Base-by-base conservation (phyloP, 2,113 vertebrate species). In the Tringa solitaria region DNA sequence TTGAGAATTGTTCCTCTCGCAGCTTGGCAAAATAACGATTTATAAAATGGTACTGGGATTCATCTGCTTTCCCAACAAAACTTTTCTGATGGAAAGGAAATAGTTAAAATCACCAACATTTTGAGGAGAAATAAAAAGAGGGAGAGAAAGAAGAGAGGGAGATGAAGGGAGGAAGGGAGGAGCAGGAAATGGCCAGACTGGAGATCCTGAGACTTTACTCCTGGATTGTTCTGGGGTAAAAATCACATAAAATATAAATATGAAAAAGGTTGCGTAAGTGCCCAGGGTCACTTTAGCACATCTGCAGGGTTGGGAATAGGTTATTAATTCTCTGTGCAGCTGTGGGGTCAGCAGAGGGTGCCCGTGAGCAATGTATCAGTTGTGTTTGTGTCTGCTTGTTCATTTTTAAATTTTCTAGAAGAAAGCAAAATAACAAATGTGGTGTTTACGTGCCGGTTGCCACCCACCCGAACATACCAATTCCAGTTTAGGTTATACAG, bases 301-400 rank as follows among this genome's bases (percentile, higher is more conserved):
- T 72, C 73, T 82, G 68, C 20, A 13, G 39, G 24, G 13, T 3
- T 69, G 41, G 69, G 54, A 89, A 41, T 12, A 6, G 3, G 37
- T 89, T 73, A 8, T 56, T 68, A 48, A 27, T 65, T 84, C 50
- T 45, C 18, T 46, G 57, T 54, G 53, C 63, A 86, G 76, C 79
- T 65, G 26, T 6, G 1, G 54, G 65, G 60, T 93, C 96, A 92
- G 94, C 92, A 97, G 96, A 95, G 92, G 96, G 96, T 81, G 95
- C 95, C 84, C 41, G 6, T 95, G 95, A 96, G 94, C 94, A 95
- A 12, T 0, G 19, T 23, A 81, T 57, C 1, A 0, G 37, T 81
- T 43, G 33, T 1, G 0, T 69, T 78, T 65, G 57, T 7, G 1
- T 48, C 41, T 68, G 53, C 39, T 59, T 0, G 2, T 54, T 64